phyloP scores from a whole-genome alignment of 23 tunicate genomes.

The Ciona savignyi region DNA sequence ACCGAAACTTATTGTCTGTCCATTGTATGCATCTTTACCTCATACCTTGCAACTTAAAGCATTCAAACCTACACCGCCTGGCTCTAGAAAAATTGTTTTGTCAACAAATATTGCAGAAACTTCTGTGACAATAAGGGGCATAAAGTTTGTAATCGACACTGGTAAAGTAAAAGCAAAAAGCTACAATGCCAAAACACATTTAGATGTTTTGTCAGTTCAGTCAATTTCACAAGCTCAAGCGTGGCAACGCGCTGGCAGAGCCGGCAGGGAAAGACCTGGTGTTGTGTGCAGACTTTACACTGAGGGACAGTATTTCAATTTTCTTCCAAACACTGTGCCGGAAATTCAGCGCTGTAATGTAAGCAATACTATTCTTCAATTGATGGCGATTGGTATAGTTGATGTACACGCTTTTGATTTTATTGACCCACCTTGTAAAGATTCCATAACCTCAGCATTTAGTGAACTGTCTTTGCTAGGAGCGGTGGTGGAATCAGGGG shows the following conservation, averaged over 20 bases:
- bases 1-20: slow-evolving; percentile 53
- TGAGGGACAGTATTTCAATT: slow-evolving; percentile 50
- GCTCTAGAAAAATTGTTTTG: slow-evolving; percentile 62
- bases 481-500: slow-evolving; percentile 27
- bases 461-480: slow-evolving; percentile 61
- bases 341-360: slow-evolving; percentile 76
- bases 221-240: slow-evolving; percentile 92
- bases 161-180: slow-evolving; percentile 90
- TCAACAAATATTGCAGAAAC: slow-evolving; percentile 94
- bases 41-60: slow-evolving; percentile 69
- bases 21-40: slow-evolving; percentile 79
- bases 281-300: slow-evolving; percentile 72
- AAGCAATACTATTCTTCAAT: slow-evolving; percentile 57
- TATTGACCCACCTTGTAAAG: slow-evolving; percentile 66
- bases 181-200: slow-evolving; percentile 59
- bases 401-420: slow-evolving; percentile 73
- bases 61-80: slow-evolving; percentile 49
- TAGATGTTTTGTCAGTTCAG: slow-evolving; percentile 68
- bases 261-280: slow-evolving; percentile 84
- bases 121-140: slow-evolving; percentile 85
- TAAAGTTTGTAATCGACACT: slow-evolving; percentile 84
- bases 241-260: slow-evolving; percentile 96
- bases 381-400: slow-evolving; percentile 78
- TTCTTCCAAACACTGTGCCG: slow-evolving; percentile 48
- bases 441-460: slow-evolving; percentile 53